phyloP scores from a whole-genome alignment of 2,113 vertebrate species.

The Myodes glareolus region DNA sequence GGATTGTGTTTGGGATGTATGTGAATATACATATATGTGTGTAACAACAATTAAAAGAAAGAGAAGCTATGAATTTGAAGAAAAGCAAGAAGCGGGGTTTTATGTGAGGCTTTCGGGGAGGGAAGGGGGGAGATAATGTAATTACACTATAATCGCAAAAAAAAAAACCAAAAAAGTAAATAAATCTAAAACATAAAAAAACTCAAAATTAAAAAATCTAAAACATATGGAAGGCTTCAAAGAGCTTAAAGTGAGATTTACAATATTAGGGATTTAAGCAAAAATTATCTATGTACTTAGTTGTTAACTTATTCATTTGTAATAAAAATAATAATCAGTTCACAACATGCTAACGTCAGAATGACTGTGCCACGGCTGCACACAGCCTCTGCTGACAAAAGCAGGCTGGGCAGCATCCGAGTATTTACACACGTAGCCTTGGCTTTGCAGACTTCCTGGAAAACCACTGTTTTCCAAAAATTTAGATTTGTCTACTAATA shows the following conservation, averaged over 20 bases:
- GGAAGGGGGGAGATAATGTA: neutral
- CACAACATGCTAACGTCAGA: neutral
- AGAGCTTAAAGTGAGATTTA: neutral
- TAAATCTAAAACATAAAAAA: neutral
- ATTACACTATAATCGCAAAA: neutral
- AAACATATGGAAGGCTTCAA: neutral
- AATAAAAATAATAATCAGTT: neutral
- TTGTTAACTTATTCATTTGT: neutral
- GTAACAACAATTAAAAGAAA: neutral
- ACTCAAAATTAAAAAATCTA: neutral
- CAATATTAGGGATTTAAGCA: neutral
- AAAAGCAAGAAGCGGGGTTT: neutral
- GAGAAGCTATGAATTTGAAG: neutral
- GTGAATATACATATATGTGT: too few species aligned
- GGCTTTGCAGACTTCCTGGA: neutral
- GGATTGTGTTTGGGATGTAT: neutral
- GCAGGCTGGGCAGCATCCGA: neutral
- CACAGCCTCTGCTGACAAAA: neutral
- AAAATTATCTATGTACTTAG: neutral
- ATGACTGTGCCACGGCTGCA: neutral
- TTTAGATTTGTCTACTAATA: neutral
- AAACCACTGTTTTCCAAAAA: conserved; percentile 6
- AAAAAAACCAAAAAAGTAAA: neutral
- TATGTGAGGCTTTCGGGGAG: neutral
- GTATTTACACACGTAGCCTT: neutral